Conservation (phyloP, 2,113 vertebrate genomes). For the Pogonocichla stellata region DNA sequence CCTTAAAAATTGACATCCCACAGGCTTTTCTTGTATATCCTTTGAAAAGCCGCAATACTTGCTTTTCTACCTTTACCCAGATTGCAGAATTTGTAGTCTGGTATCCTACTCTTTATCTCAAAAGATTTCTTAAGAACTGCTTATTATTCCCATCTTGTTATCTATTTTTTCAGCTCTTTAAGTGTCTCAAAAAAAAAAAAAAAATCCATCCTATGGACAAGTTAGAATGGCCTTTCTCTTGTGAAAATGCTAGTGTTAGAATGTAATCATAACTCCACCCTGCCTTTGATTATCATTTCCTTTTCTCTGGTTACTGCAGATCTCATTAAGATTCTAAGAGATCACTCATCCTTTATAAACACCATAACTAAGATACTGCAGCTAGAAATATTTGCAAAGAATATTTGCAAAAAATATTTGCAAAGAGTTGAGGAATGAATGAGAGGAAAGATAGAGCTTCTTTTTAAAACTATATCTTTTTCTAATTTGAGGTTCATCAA, state of each 20-base stretch:
- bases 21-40: not conserved
- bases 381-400: not conserved
- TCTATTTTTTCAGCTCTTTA: not conserved
- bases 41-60: conserved; percentile 11
- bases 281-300: not conserved
- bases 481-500: not conserved
- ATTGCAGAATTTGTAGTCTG: not conserved
- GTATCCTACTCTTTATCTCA: not conserved
- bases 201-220: not conserved
- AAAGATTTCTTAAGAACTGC: not conserved
- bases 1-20: not conserved
- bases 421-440: not conserved
- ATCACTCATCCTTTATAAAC: not conserved
- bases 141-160: not conserved
- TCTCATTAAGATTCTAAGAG: not conserved
- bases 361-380: not conserved
- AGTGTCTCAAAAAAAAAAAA: not conserved
- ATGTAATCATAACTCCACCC: not conserved
- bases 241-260: not conserved
- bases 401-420: not conserved
- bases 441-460: not conserved
- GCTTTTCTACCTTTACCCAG: not conserved
- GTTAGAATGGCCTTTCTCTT: not conserved
- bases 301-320: not conserved
- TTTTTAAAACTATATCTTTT: not conserved